These are phyloP conservation scores for Colistium nudipinnis DNA, from an alignment of 2,113 vertebrate species.

Conservation along the genomic window DNA sequence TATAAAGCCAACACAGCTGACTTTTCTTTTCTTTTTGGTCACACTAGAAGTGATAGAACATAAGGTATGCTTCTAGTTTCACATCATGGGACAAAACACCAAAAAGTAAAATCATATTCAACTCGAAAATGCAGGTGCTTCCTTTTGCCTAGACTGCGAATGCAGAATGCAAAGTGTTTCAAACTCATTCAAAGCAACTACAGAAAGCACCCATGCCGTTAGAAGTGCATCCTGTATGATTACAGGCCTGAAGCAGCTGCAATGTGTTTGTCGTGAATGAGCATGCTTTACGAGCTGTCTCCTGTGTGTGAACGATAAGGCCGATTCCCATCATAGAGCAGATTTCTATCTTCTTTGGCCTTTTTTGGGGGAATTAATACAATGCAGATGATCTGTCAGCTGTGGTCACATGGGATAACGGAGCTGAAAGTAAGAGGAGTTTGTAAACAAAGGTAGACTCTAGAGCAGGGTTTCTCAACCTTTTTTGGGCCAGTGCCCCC, in stretches of 20 bases:
- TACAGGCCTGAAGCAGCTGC: conserved; percentile 18
- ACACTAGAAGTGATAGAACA: neutral
- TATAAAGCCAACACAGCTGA: neutral
- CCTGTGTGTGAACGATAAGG: neutral
- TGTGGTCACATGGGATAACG: neutral
- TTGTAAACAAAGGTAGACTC: no score
- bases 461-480: no score
- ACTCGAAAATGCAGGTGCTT: conserved; percentile 36
- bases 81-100: conserved; percentile 5
- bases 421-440: no score
- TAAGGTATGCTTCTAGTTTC: neutral
- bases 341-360: neutral
- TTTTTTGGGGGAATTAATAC: neutral
- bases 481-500: no score
- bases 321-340: no score
- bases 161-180: conserved; percentile 36
- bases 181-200: conserved; percentile 46
- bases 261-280: neutral
- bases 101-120: conserved; percentile 28
- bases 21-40: neutral
- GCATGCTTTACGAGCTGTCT: no score
- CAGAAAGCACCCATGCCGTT: conserved; percentile 33
- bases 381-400: neutral
- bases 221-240: conserved; percentile 47
- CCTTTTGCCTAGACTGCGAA: conserved; percentile 28